Percentiles rank a stretch among this genome's conserved stretches.
phyloP scores from a whole-genome alignment of 1,140 invertebrate genomes.

The Rhagoletis zephyria region DNA sequence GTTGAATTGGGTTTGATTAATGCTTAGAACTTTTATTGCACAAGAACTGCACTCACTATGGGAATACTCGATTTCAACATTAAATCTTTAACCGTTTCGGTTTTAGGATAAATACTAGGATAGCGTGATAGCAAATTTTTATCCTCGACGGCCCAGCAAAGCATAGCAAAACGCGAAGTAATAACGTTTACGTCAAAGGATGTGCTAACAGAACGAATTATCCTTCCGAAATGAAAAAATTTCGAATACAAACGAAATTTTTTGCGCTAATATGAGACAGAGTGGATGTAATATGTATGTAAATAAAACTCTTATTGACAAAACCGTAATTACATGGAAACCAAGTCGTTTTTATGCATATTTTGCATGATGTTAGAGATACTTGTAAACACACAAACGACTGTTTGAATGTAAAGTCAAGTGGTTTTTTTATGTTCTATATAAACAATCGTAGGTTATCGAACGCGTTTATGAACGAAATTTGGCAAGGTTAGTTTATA shows the following conservation, averaged over 20 bases:
- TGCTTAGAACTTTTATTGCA: constrained; percentile 12
- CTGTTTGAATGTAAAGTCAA: too few species aligned
- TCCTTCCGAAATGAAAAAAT: not conserved
- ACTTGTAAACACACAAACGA: too few species aligned
- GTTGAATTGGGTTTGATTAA: not conserved
- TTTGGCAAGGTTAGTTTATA: too few species aligned
- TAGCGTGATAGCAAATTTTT: constrained; percentile 64
- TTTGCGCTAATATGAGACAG: not conserved
- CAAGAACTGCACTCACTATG: constrained; percentile 66
- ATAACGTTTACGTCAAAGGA: not conserved
- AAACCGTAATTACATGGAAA: constrained; percentile 42
- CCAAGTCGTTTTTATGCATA: not conserved
- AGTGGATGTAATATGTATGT: not conserved
- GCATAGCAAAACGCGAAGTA: constrained; percentile 59
- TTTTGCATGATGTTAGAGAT: not conserved
- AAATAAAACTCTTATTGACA: constrained; percentile 30
- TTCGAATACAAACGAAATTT: constrained; percentile 19
- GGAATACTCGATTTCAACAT: constrained; percentile 69
- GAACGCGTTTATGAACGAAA: too few species aligned
- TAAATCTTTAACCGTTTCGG: constrained; percentile 68
- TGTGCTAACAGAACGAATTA: not conserved
- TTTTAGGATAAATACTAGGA: constrained; percentile 62
- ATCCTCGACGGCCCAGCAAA: constrained; percentile 69
- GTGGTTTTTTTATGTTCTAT: too few species aligned
- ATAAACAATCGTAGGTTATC: too few species aligned